phyloP scores from a whole-genome alignment of 2,113 vertebrate species.

The Kobus ellipsiprymnus region DNA sequence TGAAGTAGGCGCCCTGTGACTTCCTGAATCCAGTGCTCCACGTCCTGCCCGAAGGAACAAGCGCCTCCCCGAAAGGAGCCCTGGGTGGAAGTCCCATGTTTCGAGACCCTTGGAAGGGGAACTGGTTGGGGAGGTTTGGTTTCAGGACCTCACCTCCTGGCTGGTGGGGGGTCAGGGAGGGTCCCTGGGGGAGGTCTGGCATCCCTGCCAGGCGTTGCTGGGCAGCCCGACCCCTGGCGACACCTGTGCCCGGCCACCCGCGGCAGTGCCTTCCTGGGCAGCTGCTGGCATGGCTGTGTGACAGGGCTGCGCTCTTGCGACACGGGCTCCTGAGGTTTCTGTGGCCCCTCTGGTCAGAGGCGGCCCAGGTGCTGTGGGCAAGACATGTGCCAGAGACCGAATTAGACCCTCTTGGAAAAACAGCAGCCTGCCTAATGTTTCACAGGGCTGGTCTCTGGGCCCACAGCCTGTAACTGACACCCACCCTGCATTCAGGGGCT shows the following conservation, averaged over 20 bases:
- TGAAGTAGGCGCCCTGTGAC: slow-evolving; percentile 74
- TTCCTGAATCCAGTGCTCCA: slow-evolving; percentile 77
- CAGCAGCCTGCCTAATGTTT: accelerated
- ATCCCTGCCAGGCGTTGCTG: accelerated
- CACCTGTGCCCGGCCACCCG: background rate
- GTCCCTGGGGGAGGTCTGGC: background rate
- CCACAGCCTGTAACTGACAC: accelerated
- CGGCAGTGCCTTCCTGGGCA: background rate
- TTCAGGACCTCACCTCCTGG: slow-evolving; percentile 39
- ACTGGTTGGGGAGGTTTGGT: slow-evolving; percentile 37
- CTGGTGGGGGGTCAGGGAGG: background rate
- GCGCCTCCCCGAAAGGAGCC: slow-evolving; percentile 58
- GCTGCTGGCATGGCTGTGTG: background rate
- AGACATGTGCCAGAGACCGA: background rate
- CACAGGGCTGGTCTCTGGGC: background rate
- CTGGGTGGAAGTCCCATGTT: slow-evolving; percentile 60
- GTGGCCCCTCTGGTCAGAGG: slow-evolving; percentile 29
- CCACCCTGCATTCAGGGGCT: background rate
- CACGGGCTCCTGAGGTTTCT: slow-evolving; percentile 60
- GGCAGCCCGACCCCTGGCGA: background rate
- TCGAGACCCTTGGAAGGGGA: slow-evolving; percentile 73
- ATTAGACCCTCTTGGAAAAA: slow-evolving; percentile 8
- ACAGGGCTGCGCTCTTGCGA: slow-evolving; percentile 19
- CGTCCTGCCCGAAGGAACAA: slow-evolving; percentile 44
- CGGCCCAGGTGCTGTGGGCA: slow-evolving; percentile 58